Evolutionary conservation across 2,797 vertebrate species (phyloP).

Genomic region (Sebastes elongatus): DNA sequence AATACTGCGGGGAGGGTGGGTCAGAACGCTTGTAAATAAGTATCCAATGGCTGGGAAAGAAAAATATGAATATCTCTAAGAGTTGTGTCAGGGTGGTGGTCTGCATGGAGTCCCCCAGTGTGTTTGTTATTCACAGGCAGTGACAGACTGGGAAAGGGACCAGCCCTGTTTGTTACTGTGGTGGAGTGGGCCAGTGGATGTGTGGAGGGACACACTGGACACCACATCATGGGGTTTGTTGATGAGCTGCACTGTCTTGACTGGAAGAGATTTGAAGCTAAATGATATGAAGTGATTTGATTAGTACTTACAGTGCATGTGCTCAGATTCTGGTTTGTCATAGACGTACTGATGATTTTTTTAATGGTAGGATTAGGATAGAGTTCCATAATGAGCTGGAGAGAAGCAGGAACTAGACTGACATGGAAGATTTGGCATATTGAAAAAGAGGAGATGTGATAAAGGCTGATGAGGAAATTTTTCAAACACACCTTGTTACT

Average conservation of each 20-base stretch:
- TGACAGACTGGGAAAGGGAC: background rate
- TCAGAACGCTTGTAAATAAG: constrained; percentile 64
- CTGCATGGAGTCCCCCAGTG: constrained; percentile 56
- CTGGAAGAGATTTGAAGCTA: background rate
- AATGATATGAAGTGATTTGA: background rate
- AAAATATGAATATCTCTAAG: constrained; percentile 69
- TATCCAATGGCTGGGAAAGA: constrained; percentile 62
- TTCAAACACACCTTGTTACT: background rate
- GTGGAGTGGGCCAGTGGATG: constrained; percentile 7
- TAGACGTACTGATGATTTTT: too few relatives aligned
- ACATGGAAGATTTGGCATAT: background rate
- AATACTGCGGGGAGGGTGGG: constrained; percentile 57
- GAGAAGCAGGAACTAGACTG: background rate
- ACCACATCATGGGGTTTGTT: background rate
- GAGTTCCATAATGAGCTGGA: background rate
- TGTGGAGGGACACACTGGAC: background rate
- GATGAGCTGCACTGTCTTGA: constrained; percentile 6
- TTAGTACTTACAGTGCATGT: background rate
- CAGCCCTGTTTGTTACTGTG: constrained; percentile 44
- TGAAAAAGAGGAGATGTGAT: background rate
- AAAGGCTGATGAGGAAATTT: background rate
- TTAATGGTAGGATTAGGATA: too few relatives aligned
- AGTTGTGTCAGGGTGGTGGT: constrained; percentile 49
- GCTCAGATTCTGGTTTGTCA: background rate
- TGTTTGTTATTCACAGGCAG: constrained; percentile 58